These are phyloP conservation scores for Manacus vitellinus DNA, from an alignment of 2,113 vertebrate genomes.

Conservation along the genomic window DNA sequence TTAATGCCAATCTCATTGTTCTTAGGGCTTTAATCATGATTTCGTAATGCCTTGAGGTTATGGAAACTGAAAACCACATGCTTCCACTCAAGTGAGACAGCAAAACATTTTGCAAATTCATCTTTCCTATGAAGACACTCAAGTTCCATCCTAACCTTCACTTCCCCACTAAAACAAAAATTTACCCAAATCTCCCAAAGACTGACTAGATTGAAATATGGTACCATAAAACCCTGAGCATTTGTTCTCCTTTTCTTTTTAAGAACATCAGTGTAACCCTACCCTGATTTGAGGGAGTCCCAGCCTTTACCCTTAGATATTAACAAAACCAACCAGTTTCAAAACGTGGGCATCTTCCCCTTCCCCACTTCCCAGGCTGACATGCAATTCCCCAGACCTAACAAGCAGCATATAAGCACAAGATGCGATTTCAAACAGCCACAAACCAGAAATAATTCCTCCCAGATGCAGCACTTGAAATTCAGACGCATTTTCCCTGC, in stretches of 20 bases:
- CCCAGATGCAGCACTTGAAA: background rate
- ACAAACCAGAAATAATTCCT: background rate
- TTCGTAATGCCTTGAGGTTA: background rate
- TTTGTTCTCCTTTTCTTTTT: background rate
- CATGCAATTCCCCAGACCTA: background rate
- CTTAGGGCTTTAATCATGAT: background rate
- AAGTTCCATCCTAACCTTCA: background rate
- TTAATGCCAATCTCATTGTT: background rate
- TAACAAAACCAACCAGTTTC: background rate
- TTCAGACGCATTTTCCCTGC: accelerated
- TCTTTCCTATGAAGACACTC: background rate
- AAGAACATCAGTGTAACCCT: background rate
- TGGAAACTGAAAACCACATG: constrained; percentile 27
- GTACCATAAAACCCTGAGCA: background rate
- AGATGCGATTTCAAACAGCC: background rate
- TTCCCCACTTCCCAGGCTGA: background rate
- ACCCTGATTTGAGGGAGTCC: background rate
- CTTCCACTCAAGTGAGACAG: constrained; percentile 14
- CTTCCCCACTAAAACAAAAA: background rate
- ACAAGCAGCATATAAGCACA: background rate
- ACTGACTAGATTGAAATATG: background rate
- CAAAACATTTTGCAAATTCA: constrained; percentile 26
- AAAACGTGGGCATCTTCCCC: background rate
- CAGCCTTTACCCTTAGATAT: background rate
- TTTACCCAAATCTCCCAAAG: background rate